Conservation (phyloP, 2,113 vertebrate species). For the Bubo blakistoni region DNA sequence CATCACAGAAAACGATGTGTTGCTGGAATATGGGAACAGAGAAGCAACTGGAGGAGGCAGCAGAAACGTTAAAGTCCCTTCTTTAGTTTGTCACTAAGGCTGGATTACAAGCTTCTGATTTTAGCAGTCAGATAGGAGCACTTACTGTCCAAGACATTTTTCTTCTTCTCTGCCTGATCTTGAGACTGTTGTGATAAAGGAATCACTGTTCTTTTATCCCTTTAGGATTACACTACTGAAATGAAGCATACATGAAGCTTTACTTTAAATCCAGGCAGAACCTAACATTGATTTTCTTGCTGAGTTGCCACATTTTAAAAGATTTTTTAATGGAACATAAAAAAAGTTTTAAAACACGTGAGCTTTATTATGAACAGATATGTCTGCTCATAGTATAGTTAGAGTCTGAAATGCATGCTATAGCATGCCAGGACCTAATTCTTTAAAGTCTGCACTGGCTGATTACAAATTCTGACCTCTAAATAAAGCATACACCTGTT, state of each 20-base stretch:
- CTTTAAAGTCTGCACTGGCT: background rate
- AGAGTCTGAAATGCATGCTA: background rate
- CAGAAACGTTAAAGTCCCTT: background rate
- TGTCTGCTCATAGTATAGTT: background rate
- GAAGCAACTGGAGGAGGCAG: background rate
- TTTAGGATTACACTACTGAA: background rate
- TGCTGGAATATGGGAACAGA: background rate
- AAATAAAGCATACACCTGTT: background rate
- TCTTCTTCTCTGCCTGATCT: background rate
- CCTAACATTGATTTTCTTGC: background rate
- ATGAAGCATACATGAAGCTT: background rate
- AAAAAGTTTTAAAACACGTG: background rate
- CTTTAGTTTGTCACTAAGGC: background rate
- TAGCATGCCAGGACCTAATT: background rate
- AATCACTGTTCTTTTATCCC: background rate
- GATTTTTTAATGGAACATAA: background rate
- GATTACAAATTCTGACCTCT: background rate
- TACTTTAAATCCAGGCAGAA: background rate
- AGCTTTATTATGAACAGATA: background rate
- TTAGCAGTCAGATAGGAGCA: background rate
- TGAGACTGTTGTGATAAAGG: background rate
- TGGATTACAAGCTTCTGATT: background rate
- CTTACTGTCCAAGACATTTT: background rate
- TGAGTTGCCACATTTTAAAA: background rate
- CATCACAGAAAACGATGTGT: background rate